Evolutionary conservation across 2,113 vertebrate species (phyloP).

Genomic region (Calidris pygmaea): DNA sequence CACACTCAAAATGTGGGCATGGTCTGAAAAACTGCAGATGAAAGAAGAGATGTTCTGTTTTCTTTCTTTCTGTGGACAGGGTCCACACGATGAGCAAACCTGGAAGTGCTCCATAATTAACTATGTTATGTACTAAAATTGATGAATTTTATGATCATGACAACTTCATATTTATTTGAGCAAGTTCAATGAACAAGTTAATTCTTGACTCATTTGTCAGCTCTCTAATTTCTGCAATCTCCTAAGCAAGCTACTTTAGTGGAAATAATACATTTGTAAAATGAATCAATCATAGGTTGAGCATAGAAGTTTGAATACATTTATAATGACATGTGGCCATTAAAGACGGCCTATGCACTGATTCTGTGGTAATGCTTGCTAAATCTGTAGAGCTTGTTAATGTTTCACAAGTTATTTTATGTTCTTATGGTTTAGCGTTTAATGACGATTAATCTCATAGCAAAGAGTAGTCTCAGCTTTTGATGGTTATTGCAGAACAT

Average conservation of each 20-base stretch:
- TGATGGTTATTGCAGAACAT: background rate
- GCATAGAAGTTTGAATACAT: background rate
- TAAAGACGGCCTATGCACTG: background rate
- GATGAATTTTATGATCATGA: background rate
- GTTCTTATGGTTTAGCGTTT: background rate
- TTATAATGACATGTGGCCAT: background rate
- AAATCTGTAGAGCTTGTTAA: slow-evolving; percentile 4
- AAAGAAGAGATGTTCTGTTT: background rate
- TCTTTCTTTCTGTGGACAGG: background rate
- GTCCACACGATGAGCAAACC: background rate
- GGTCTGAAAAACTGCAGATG: background rate
- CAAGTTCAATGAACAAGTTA: background rate
- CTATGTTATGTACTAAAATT: background rate
- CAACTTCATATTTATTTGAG: background rate
- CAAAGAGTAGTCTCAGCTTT: background rate
- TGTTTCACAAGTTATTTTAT: background rate
- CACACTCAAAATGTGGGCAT: background rate
- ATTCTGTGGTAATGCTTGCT: background rate
- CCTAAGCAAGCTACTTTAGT: background rate
- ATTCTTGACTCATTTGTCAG: background rate
- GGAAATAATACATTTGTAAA: slow-evolving; percentile 11
- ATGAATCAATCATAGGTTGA: background rate
- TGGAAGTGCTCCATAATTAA: background rate
- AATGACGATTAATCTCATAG: slow-evolving; percentile 2
- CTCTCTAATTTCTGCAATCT: slow-evolving; percentile 9